Percentiles rank a stretch among this genome's conserved stretches.
Evolutionary conservation across 2,113 vertebrate species (phyloP).

Genomic region (Vireo altiloquus): DNA sequence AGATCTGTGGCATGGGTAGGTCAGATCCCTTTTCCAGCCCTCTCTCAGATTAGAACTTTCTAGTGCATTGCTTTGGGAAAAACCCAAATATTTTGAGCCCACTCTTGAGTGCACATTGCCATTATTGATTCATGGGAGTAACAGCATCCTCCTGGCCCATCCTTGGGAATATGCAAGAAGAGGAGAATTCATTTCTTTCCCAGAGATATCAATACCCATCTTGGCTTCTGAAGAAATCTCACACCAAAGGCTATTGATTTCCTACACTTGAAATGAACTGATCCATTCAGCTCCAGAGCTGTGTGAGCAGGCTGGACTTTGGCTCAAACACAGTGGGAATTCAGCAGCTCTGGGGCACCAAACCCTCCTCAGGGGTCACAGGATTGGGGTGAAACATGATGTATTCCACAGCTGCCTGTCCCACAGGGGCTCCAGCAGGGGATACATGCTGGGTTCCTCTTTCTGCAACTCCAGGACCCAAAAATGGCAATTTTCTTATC

Average conservation of each 20-base stretch:
- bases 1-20: not conserved
- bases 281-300: not conserved
- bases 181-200: not conserved
- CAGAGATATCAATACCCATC: not conserved
- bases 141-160: not conserved
- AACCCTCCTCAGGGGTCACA: accelerated
- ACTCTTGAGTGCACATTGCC: not conserved
- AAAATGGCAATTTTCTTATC: not conserved
- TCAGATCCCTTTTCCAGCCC: not conserved
- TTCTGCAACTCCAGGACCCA: accelerated
- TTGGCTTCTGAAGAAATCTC: not conserved
- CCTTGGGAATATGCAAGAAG: not conserved
- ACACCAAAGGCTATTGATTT: not conserved
- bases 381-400: accelerated
- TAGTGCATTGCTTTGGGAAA: not conserved
- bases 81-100: not conserved
- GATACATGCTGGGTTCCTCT: accelerated
- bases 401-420: accelerated
- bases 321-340: accelerated
- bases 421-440: not conserved
- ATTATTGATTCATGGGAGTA: not conserved
- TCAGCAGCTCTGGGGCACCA: not conserved
- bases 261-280: not conserved
- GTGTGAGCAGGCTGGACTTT: accelerated
- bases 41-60: not conserved